phyloP scores from a whole-genome alignment of 2,797 vertebrate species.

The Distichodus sexfasciatus region DNA sequence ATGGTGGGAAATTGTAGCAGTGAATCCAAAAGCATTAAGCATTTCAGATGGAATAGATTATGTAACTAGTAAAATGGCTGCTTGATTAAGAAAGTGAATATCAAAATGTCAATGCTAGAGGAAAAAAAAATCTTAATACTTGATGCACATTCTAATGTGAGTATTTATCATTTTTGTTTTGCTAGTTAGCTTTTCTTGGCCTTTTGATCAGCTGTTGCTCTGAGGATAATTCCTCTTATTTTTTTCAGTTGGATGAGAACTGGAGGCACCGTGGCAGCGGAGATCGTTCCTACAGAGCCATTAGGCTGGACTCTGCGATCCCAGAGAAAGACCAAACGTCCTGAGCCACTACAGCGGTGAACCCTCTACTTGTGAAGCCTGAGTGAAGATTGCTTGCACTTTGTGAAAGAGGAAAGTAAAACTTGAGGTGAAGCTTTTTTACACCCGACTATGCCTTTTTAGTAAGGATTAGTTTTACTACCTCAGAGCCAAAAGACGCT shows the following conservation, averaged over 20 bases:
- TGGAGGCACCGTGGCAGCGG: background rate
- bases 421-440: background rate
- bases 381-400: background rate
- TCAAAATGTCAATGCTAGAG: no score
- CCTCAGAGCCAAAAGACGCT: background rate
- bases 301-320: conserved; percentile 16
- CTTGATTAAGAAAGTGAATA: no score
- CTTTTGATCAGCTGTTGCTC: no score
- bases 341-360: conserved; percentile 3
- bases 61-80: no score
- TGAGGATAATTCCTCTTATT: no score
- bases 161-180: no score
- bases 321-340: conserved; percentile 38
- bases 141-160: no score
- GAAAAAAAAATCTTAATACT: no score
- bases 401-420: background rate
- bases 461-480: background rate
- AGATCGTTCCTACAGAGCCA: conserved; percentile 14
- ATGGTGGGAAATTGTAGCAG: no score
- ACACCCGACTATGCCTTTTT: background rate
- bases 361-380: background rate
- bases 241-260: conserved; percentile 19
- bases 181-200: no score
- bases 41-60: background rate
- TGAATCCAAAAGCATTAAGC: background rate